Percentiles rank a stretch among this genome's conserved stretches.
phyloP scores from a whole-genome alignment of 2,797 vertebrate genomes.

The Danio choprae region DNA sequence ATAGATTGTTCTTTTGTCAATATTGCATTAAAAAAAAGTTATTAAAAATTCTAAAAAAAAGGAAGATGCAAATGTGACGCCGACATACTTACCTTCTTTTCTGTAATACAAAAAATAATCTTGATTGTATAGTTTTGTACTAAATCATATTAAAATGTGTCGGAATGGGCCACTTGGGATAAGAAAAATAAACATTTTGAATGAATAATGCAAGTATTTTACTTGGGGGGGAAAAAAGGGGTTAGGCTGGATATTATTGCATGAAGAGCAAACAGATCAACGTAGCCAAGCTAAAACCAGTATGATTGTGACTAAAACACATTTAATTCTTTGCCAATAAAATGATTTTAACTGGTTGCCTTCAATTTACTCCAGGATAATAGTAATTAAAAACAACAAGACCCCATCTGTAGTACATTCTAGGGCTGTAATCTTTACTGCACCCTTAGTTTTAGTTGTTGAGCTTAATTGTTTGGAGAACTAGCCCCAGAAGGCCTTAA shows the following conservation, averaged over 20 bases:
- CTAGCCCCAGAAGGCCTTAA: neutral
- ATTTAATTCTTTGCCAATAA: neutral
- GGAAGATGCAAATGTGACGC: too few species aligned
- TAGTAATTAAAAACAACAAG: constrained; percentile 13
- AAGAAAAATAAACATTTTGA: neutral
- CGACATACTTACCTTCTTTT: too few species aligned
- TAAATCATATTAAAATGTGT: too few species aligned
- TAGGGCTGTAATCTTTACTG: neutral
- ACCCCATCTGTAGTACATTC: neutral
- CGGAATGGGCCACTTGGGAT: too few species aligned
- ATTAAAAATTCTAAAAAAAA: too few species aligned
- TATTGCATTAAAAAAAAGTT: too few species aligned
- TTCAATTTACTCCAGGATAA: neutral
- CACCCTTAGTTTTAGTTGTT: neutral
- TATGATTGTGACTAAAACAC: neutral
- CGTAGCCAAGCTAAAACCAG: neutral
- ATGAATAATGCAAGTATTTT: neutral
- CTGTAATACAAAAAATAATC: too few species aligned
- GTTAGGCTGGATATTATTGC: neutral
- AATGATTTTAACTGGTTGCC: constrained; percentile 1
- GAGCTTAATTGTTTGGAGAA: constrained; percentile 16
- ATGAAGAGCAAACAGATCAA: neutral
- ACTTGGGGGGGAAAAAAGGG: neutral
- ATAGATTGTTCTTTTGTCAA: too few species aligned
- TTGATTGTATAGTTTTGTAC: too few species aligned